A percentile compares a stretch with the other conserved stretches of the same genome.
Conservation (phyloP, 37 sponge, comb jelly and placozoan genomes). For the Haliclona indistincta region DNA sequence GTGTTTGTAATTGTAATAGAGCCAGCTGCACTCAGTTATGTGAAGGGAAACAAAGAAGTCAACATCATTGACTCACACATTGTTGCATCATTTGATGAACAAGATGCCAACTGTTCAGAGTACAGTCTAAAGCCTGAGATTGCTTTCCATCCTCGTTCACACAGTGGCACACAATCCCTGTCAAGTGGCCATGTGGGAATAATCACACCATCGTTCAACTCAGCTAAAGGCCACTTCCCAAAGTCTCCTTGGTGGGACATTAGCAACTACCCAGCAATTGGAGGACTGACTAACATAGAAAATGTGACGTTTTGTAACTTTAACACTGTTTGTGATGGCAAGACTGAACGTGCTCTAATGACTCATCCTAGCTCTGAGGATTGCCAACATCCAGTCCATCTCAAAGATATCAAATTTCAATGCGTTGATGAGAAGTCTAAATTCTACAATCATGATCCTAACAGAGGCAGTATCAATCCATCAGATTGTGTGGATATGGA, state of each 20-base stretch:
- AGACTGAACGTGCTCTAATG: constrained; percentile 59
- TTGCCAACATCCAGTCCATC: constrained; percentile 66
- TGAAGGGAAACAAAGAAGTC: constrained; percentile 47
- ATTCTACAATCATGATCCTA: constrained; percentile 51
- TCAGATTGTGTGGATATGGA: constrained; percentile 98
- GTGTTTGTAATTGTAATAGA: constrained; percentile 69
- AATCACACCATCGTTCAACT: constrained; percentile 62
- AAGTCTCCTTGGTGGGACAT: constrained; percentile 40
- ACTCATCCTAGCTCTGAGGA: constrained; percentile 68
- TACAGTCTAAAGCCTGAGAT: constrained; percentile 38
- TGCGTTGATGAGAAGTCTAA: constrained; percentile 3
- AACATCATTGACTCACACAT: constrained; percentile 45
- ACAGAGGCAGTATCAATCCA: constrained; percentile 74
- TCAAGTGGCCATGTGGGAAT: constrained; percentile 75
- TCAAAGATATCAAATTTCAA: constrained; percentile 13
- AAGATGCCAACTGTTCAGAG: constrained; percentile 27
- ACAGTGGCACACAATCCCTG: constrained; percentile 9
- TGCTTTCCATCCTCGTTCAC: constrained; percentile 45
- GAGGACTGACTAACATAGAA: constrained; percentile 53
- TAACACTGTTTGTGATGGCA: neutral
- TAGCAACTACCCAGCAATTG: constrained; percentile 77
- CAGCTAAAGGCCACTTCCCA: constrained; percentile 58
- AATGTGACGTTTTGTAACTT: constrained; percentile 52
- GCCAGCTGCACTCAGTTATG: constrained; percentile 62
- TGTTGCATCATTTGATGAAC: constrained; percentile 26